Base-by-base conservation (phyloP, 2,797 vertebrate species). In the Nyctibius grandis region DNA sequence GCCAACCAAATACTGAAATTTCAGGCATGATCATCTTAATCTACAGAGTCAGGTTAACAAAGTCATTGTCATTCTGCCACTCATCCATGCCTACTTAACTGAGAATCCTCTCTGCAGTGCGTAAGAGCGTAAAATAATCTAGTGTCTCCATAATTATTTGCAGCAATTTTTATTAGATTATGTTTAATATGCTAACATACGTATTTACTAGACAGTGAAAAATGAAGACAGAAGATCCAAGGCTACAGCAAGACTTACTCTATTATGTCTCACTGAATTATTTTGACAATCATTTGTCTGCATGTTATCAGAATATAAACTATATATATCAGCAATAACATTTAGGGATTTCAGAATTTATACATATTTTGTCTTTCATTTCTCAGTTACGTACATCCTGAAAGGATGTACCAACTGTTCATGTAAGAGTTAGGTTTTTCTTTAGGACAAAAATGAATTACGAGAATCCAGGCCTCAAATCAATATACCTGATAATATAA, bases 1-100 rank as follows among this genome's bases (percentile, higher is more conserved):
- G 85, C 95, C 93, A 93, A 94, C 79, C 80, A 94, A 94, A 94
- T 94, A 84, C 72, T 95, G 91, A 95, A 95, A 97, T 97, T 97
- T 97, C 29, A 29, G 80, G 93, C 92, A 59, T 44, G 91, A 96
- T 90, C 93, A 82, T 95, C 73, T 89, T 96, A 83, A 97, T 97
- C 94, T 97, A 88, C n/a, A 82, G 78, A 93, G 88, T 88, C 83
- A 85, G 64, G 91, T 97, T 97, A 97, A 97, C 96, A 97, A 97
- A 97, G 91, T 86, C 78, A 95, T 87, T 96, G 96, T 91, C 56
- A 86, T 81, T 96, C 97, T 97, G 94, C 86, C 95, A 94, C 89
- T 97, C 95, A 95, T 31, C 48, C 85, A 76, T 59, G 73, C 70
- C 69, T 88, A 81, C 91, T 96, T 97, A 96, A 93, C 63, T 72